These are phyloP conservation scores for Melanotus villosus DNA, from an alignment of 2,888 invertebrate genomes.

Conservation along the genomic window DNA sequence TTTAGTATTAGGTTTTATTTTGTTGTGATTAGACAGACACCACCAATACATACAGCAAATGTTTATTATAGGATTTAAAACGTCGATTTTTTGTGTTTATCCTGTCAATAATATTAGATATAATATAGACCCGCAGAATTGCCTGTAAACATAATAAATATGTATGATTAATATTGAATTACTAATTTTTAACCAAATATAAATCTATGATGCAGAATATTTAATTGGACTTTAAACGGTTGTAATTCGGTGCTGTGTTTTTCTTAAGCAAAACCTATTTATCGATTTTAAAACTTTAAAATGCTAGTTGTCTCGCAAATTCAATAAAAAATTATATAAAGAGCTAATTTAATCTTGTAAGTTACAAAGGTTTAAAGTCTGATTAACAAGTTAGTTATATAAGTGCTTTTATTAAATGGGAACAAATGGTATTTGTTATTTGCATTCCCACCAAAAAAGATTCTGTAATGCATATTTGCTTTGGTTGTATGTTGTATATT, in stretches of 20 bases:
- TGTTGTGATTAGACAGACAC: background rate
- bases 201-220: background rate
- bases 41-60: slow-evolving; percentile 11
- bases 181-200: background rate
- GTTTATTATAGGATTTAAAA: slow-evolving; percentile 4
- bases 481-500: slow-evolving; percentile 39
- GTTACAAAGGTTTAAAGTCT: background rate
- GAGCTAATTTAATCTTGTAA: background rate
- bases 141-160: background rate
- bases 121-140: background rate
- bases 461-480: slow-evolving; percentile 40
- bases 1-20: slow-evolving; percentile 18
- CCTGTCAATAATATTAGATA: background rate
- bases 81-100: background rate
- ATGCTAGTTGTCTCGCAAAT: background rate
- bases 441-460: slow-evolving; percentile 17
- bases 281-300: slow-evolving; percentile 5
- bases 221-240: background rate
- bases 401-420: slow-evolving; percentile 36
- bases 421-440: slow-evolving; percentile 28
- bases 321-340: too few species aligned
- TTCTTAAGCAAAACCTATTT: background rate
- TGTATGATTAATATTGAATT: background rate
- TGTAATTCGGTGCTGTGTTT: background rate
- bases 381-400: slow-evolving; percentile 22